Percentiles rank a stretch among this genome's conserved stretches.
phyloP scores from a whole-genome alignment of 2,888 invertebrate species.

The Maniola hyperantus region DNA sequence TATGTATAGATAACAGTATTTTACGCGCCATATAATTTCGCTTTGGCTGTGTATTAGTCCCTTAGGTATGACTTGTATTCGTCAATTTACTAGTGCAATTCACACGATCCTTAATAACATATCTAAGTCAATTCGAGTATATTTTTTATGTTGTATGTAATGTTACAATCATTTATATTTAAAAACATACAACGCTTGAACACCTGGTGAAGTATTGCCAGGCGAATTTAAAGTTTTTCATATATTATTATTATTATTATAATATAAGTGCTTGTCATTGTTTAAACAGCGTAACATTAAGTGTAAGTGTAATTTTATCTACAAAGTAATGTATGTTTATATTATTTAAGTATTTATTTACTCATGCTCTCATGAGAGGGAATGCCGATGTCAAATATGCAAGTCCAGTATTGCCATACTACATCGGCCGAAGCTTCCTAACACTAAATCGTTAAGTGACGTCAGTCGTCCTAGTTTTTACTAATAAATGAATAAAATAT shows the following conservation, averaged over 20 bases:
- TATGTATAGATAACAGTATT: conserved; percentile 44
- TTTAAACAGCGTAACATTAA: conserved; percentile 67
- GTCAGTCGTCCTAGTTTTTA: conserved; percentile 65
- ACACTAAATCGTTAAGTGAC: conserved; percentile 67
- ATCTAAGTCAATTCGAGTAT: conserved; percentile 81
- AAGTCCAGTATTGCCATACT: conserved; percentile 60
- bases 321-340: conserved; percentile 72
- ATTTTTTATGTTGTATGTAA: conserved; percentile 59
- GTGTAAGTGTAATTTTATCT: conserved; percentile 66
- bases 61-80: conserved; percentile 59
- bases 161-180: conserved; percentile 36
- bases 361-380: conserved; percentile 53
- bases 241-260: conserved; percentile 53
- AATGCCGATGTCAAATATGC: conserved; percentile 50
- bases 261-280: conserved; percentile 69
- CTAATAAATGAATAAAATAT: conserved; percentile 67
- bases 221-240: conserved; percentile 52
- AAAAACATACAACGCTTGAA: conserved; percentile 23
- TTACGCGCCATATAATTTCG: conserved; percentile 65
- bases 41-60: conserved; percentile 80
- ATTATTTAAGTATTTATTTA: conserved; percentile 77
- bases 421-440: conserved; percentile 63
- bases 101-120: conserved; percentile 83
- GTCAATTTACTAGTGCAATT: conserved; percentile 79
- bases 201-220: conserved; percentile 49